Evolutionary conservation across 1,140 invertebrate genomes (phyloP).

Genomic region (Wiebesia pumilae): DNA sequence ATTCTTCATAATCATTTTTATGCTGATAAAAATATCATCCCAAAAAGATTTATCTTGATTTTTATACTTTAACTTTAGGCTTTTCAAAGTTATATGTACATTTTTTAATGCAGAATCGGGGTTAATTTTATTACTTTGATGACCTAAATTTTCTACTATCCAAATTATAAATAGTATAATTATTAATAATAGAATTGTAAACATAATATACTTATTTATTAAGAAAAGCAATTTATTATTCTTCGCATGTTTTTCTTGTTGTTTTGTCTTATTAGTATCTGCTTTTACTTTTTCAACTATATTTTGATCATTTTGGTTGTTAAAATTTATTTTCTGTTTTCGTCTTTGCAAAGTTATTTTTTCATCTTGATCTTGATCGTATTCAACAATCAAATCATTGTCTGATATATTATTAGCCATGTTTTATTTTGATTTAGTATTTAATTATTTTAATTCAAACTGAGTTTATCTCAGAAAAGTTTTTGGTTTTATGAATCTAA

Average conservation of each 20-base stretch:
- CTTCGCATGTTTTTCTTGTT: too few relatives aligned
- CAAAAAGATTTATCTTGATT: slow-evolving; percentile 62
- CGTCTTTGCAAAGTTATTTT: background rate
- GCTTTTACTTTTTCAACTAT: too few relatives aligned
- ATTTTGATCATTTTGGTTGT: too few relatives aligned
- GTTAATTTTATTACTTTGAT: too few relatives aligned
- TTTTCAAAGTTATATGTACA: slow-evolving; percentile 38
- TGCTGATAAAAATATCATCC: slow-evolving; percentile 58
- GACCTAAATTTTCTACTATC: background rate
- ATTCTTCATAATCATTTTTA: slow-evolving; percentile 55
- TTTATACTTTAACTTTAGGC: slow-evolving; percentile 54
- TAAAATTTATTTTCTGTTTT: background rate
- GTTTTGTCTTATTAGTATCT: too few relatives aligned
- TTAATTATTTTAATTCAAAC: background rate
- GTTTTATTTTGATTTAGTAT: background rate
- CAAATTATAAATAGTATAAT: too few relatives aligned
- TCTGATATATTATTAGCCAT: background rate
- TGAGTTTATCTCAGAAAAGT: background rate
- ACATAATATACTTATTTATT: too few relatives aligned
- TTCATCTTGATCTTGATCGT: background rate
- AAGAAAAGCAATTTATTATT: too few relatives aligned
- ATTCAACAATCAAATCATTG: background rate
- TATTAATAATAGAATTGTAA: too few relatives aligned
- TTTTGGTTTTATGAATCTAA: background rate
- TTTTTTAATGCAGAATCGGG: background rate